phyloP scores from a whole-genome alignment of 2,888 invertebrate species.

The Meganola albula region DNA sequence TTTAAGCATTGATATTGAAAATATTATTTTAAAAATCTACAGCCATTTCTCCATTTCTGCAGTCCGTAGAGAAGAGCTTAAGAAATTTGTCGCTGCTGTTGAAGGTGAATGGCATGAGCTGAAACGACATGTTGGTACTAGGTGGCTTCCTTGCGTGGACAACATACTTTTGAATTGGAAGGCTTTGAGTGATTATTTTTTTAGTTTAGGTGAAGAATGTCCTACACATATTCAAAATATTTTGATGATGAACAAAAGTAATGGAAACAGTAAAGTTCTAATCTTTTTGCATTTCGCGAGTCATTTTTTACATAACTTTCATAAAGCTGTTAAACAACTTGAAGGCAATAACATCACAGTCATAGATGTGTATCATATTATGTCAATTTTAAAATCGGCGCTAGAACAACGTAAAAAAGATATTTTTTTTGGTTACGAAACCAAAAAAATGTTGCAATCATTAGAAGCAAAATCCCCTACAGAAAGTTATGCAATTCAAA shows the following conservation, averaged over 20 bases:
- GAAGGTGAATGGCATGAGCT: background rate
- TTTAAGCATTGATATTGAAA: background rate
- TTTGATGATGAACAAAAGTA: conserved; percentile 12
- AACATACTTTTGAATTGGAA: conserved; percentile 1
- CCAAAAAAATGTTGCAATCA: conserved; percentile 2
- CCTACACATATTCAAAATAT: conserved; percentile 20
- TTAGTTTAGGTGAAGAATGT: conserved; percentile 20
- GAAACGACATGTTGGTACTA: background rate
- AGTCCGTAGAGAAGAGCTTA: background rate
- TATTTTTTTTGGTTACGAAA: conserved; percentile 9
- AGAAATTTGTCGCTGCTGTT: background rate
- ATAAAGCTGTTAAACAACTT: conserved; percentile 16
- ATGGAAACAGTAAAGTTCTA: conserved; percentile 8
- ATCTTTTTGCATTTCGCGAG: conserved; percentile 16
- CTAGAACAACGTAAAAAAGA: conserved; percentile 10
- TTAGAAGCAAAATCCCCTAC: conserved; percentile 1
- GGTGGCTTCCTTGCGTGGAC: background rate
- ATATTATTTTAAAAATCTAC: conserved; percentile 1
- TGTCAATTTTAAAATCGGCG: conserved; percentile 6
- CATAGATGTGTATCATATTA: conserved; percentile 2
- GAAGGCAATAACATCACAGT: conserved; percentile 11
- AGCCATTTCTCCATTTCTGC: background rate
- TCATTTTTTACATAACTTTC: conserved; percentile 14
- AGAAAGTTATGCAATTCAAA: background rate
- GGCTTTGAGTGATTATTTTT: conserved; percentile 24